Evolutionary conservation across 2,113 vertebrate genomes (phyloP).

Genomic region (Lipophrys pholis): DNA sequence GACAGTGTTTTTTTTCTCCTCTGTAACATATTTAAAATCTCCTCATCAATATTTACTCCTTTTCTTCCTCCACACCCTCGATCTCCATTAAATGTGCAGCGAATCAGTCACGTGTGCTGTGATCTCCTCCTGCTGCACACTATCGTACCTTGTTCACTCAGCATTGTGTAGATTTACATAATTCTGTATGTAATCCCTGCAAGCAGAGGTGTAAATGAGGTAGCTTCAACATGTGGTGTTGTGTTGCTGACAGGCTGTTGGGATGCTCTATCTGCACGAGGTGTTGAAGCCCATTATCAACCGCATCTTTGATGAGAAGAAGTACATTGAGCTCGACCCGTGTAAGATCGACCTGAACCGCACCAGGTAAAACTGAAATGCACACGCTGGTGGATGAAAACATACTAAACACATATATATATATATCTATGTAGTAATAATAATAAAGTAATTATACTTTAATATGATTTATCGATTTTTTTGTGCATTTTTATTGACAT

Average conservation of each 20-base stretch:
- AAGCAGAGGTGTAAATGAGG: constrained; percentile 10
- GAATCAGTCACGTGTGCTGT: neutral
- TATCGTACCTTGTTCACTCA: constrained; percentile 8
- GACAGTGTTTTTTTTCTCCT: neutral
- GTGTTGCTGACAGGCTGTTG: constrained; percentile 85
- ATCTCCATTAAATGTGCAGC: neutral
- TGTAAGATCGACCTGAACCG: constrained; percentile 90
- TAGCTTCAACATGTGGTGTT: constrained; percentile 37
- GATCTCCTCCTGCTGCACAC: neutral
- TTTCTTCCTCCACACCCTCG: neutral
- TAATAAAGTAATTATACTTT: no score
- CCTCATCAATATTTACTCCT: neutral
- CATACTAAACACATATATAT: no score
- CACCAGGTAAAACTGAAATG: constrained; percentile 78
- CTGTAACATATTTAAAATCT: constrained; percentile 2
- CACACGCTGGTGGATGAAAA: no score
- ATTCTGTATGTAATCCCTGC: neutral
- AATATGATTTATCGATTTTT: no score
- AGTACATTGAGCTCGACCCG: constrained; percentile 92
- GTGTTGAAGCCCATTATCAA: constrained; percentile 88
- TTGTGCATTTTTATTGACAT: no score
- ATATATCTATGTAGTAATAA: no score
- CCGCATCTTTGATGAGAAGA: constrained; percentile 92
- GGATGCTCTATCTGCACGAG: constrained; percentile 92
- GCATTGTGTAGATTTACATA: constrained; percentile 1